Conservation (phyloP, 1,140 invertebrate genomes). For the Pseudomyrmex sp. region DNA sequence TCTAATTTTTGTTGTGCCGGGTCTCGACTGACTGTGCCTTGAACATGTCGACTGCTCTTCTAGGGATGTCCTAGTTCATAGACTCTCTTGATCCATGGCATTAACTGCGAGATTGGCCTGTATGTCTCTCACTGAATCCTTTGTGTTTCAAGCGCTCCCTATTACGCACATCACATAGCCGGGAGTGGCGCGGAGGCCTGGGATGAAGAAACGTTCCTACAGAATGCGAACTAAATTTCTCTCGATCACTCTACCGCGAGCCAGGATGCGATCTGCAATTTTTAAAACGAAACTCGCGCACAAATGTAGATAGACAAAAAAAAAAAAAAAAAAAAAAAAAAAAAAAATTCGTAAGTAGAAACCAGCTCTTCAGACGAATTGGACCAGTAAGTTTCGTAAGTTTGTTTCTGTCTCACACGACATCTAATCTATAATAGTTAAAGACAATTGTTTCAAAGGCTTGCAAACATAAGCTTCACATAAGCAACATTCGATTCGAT, state of each 20-base stretch:
- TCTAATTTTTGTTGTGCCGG: conserved; percentile 30
- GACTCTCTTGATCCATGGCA: conserved; percentile 79
- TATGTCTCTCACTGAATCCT: conserved; percentile 75
- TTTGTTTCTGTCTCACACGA: no score
- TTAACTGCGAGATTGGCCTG: conserved; percentile 77
- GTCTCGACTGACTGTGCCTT: conserved; percentile 76
- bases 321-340: conserved; percentile 52
- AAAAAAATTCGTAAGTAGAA: conserved; percentile 72
- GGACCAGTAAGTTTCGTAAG: conserved; percentile 69
- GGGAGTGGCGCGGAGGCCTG: conserved; percentile 75
- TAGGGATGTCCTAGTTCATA: conserved; percentile 75
- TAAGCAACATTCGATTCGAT: no score
- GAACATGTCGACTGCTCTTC: conserved; percentile 78
- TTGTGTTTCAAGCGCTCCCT: conserved; percentile 74
- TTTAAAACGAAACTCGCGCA: conserved; percentile 69
- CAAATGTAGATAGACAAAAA: conserved; percentile 68
- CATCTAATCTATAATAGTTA: no score
- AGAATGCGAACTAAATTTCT: conserved; percentile 74
- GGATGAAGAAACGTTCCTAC: conserved; percentile 75
- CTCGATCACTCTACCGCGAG: conserved; percentile 73
- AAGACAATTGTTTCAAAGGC: no score
- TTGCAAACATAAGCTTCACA: no score
- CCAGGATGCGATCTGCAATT: conserved; percentile 73
- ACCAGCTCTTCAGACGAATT: conserved; percentile 73
- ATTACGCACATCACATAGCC: conserved; percentile 75